Percentiles rank a stretch among this genome's conserved stretches.
Evolutionary conservation across 2,113 vertebrate genomes (phyloP).

Genomic region (Proteles cristata): DNA sequence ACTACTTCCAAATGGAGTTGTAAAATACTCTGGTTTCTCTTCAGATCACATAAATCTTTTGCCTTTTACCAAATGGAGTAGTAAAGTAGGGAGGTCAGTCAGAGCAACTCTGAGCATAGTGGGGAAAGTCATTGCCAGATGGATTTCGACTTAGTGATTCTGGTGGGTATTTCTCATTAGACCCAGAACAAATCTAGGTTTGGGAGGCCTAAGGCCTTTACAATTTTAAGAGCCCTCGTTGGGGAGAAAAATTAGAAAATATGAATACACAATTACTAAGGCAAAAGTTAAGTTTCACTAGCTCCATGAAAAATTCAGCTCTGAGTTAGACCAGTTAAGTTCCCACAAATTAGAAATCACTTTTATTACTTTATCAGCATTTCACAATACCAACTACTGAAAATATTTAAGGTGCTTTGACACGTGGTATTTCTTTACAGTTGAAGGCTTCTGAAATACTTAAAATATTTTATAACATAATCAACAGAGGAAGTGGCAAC

Average conservation of each 20-base stretch:
- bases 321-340: slow-evolving; percentile 23
- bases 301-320: slow-evolving; percentile 22
- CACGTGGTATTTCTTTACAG: background rate
- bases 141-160: background rate
- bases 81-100: background rate
- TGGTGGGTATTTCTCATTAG: background rate
- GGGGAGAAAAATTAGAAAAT: background rate
- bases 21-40: background rate
- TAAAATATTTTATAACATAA: slow-evolving; percentile 44
- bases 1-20: background rate
- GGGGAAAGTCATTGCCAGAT: too few species aligned
- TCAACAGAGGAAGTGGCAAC: background rate
- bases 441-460: background rate
- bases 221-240: background rate
- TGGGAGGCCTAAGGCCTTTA: background rate
- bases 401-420: background rate
- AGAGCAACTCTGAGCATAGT: background rate
- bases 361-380: slow-evolving; percentile 19
- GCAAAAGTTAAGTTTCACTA: background rate
- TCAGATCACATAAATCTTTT: too few species aligned
- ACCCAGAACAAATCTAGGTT: background rate
- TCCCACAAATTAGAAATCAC: background rate
- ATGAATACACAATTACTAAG: background rate
- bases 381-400: background rate
- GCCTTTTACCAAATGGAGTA: background rate